Conservation (phyloP, 2,113 vertebrate species). For the Pteropus alecto region DNA sequence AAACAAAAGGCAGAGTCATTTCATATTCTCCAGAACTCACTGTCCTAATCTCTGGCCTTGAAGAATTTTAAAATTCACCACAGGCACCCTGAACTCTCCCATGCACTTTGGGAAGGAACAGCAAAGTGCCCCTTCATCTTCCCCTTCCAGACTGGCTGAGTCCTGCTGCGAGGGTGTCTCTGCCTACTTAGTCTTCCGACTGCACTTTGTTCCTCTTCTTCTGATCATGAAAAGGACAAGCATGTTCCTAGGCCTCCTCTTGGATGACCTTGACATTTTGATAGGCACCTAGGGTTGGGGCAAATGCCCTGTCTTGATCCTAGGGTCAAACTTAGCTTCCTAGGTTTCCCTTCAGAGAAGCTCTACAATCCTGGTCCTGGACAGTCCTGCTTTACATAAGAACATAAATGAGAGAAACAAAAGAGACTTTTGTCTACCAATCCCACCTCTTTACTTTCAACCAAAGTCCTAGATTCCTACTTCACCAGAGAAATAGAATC, state of each 20-base stretch:
- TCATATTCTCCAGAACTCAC: background rate
- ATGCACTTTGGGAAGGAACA: background rate
- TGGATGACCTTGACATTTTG: background rate
- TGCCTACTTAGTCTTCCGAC: too few relatives aligned
- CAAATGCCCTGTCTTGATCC: background rate
- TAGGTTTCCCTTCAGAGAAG: background rate
- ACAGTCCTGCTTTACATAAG: background rate
- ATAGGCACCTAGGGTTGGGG: background rate
- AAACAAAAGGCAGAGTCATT: slow-evolving; percentile 26
- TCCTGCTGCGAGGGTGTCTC: background rate
- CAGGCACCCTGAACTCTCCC: background rate
- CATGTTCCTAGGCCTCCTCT: background rate
- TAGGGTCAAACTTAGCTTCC: background rate
- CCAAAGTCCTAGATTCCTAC: background rate
- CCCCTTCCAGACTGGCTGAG: background rate
- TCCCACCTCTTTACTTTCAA: background rate
- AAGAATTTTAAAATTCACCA: slow-evolving; percentile 24
- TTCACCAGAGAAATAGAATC: background rate
- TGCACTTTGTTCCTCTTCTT: background rate
- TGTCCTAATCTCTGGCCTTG: background rate
- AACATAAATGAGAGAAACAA: background rate
- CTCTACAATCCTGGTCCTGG: background rate
- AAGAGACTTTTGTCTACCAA: background rate
- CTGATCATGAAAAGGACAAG: background rate
- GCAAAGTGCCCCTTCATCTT: background rate